Evolutionary conservation across 1,140 invertebrate species (phyloP), one percentile per base, ranked within the genome.

Genomic region (Pygmarrhopalites habei): DNA sequence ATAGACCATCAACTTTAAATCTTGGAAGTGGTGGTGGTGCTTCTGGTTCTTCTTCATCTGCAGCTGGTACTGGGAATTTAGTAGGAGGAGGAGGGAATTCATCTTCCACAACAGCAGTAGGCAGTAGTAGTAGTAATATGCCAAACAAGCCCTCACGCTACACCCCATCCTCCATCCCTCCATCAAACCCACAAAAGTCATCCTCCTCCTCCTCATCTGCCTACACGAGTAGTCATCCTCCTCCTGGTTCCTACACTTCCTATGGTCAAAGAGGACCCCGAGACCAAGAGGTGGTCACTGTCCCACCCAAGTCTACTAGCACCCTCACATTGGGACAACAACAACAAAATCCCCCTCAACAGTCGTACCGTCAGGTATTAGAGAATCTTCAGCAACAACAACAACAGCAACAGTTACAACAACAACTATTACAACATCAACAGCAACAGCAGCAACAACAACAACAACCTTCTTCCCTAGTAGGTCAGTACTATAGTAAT

Each of bases 131-230:
- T 55, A 49, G 41, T 14, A 53, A 51, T 21, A 32, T 68, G 66
- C 67, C 68, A 14, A 61, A 58, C 32, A 70, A 70, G 26, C 64
- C 68, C 29, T 60, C 59, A 7, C 58, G 68, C 2, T 70, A 70
- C 60, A 64, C 67, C 28, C 67, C 64, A 23, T 4, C 17, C 58
- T 12, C 46, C 58, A 25, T 21, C 59, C 21, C 43, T 44, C n/a
- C n/a, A 47, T 35, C 26, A 44, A 28, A 26, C 10, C 26, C 44
- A 21, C 25, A 26, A 30, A 19, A 26, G 44, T 19, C 44, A 39
- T 21, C 28, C 10, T 23, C 64, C 2, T 21, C 26, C 41, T 52
- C 53, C 12, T 61, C 58, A 44, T 63, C 64, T n/a, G 60, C 63
- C 21, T 55, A 60, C 26, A 61, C 60, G 57, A 47, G 56, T 30